phyloP scores from a whole-genome alignment of 2,888 invertebrate genomes.

The Lumbricus terrestris region DNA sequence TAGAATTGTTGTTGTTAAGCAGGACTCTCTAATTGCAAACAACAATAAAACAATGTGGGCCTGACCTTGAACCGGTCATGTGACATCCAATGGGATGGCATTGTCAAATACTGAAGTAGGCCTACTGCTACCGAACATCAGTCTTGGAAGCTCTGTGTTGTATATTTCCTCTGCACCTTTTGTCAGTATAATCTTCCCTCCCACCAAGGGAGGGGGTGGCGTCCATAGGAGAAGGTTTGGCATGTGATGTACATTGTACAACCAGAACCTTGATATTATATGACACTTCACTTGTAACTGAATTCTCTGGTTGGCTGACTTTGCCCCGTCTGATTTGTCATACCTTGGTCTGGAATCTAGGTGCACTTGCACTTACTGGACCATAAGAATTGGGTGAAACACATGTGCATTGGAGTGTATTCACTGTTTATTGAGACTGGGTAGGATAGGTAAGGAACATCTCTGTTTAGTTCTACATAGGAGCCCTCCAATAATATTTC shows the following conservation, averaged over 20 bases:
- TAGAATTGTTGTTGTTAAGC: no score
- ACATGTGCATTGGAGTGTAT: not conserved
- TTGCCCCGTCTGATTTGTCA: not conserved
- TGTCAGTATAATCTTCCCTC: not conserved
- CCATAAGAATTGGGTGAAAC: not conserved
- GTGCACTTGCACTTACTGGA: not conserved
- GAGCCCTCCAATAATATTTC: no score
- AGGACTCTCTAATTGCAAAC: no score
- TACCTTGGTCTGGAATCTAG: not conserved
- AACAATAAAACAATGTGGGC: no score
- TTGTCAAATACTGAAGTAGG: not conserved
- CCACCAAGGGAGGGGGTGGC: not conserved
- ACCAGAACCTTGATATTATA: not conserved
- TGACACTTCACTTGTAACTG: not conserved
- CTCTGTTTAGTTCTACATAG: no score
- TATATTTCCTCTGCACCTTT: not conserved
- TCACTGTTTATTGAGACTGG: not conserved
- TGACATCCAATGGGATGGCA: not conserved
- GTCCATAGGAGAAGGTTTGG: not conserved
- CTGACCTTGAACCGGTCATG: no score
- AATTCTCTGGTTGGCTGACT: not conserved
- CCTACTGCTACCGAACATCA: not conserved
- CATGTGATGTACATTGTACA: no score
- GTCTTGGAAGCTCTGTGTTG: not conserved
- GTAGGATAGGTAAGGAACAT: not conserved